phyloP scores from a whole-genome alignment of 2,113 vertebrate species.

The Anarhynchus alexandrinus region DNA sequence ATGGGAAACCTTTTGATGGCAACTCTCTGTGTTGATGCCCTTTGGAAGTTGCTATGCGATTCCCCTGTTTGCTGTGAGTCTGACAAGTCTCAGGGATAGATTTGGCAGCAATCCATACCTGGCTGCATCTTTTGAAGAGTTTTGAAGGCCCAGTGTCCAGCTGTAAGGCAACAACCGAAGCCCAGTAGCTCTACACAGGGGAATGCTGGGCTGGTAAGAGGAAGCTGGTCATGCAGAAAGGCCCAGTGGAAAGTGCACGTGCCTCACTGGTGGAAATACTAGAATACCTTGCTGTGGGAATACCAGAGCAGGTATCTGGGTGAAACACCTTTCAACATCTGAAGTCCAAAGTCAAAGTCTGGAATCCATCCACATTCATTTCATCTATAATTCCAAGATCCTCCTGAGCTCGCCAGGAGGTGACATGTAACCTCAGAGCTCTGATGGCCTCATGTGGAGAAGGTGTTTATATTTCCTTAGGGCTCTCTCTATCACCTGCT shows the following conservation, averaged over 20 bases:
- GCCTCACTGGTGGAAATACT: background rate
- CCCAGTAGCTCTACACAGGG: background rate
- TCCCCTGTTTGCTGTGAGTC: background rate
- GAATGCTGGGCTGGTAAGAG: background rate
- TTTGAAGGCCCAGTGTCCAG: background rate
- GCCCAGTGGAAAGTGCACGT: background rate
- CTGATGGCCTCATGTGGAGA: slow-evolving; percentile 17
- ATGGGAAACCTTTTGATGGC: background rate
- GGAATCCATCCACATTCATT: background rate
- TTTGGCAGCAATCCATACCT: background rate
- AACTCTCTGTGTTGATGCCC: background rate
- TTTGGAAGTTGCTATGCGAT: background rate
- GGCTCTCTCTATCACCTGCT: slow-evolving; percentile 18
- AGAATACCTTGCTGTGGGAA: background rate
- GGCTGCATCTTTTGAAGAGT: background rate
- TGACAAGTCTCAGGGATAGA: background rate
- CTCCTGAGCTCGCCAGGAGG: background rate
- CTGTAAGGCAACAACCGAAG: background rate
- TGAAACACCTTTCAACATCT: background rate
- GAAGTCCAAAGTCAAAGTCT: background rate
- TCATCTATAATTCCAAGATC: background rate
- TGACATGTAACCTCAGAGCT: slow-evolving; percentile 18
- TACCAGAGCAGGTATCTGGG: background rate
- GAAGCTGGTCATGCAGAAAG: background rate
- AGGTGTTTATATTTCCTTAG: slow-evolving; percentile 51